A percentile compares a stretch with the other conserved stretches of the same genome.
phyloP scores from a whole-genome alignment of 2,113 vertebrate genomes.

The Cygnus buccinator region DNA sequence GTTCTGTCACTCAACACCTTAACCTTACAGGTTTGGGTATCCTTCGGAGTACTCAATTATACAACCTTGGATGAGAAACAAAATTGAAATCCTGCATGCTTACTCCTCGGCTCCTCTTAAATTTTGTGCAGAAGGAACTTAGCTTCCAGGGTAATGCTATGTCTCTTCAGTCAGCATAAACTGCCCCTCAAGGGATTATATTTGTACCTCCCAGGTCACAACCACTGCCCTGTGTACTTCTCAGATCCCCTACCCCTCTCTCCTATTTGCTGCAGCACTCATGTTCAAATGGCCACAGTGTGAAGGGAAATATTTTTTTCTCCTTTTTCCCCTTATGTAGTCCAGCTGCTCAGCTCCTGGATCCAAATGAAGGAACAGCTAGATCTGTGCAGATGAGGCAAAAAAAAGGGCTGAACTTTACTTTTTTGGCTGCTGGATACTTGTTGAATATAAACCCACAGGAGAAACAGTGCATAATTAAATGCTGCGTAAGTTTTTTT shows the following conservation, averaged over 20 bases:
- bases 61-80: neutral
- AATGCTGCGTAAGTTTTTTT: neutral
- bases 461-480: neutral
- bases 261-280: neutral
- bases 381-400: neutral
- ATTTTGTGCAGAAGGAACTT: neutral
- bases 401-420: neutral
- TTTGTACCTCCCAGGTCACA: neutral
- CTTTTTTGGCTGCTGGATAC: neutral
- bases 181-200: too few species aligned
- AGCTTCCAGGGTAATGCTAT: neutral
- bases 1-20: accelerated
- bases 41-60: neutral
- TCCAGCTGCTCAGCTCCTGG: neutral
- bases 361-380: neutral
- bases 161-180: neutral
- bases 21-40: neutral
- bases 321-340: neutral
- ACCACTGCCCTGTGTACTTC: neutral
- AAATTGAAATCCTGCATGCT: neutral
- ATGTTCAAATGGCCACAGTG: neutral
- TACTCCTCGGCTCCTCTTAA: neutral
- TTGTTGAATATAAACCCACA: neutral
- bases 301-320: neutral
- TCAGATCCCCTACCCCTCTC: neutral